These are phyloP conservation scores for Guaruba guarouba DNA, from an alignment of 2,113 vertebrate species.

Conservation along the genomic window DNA sequence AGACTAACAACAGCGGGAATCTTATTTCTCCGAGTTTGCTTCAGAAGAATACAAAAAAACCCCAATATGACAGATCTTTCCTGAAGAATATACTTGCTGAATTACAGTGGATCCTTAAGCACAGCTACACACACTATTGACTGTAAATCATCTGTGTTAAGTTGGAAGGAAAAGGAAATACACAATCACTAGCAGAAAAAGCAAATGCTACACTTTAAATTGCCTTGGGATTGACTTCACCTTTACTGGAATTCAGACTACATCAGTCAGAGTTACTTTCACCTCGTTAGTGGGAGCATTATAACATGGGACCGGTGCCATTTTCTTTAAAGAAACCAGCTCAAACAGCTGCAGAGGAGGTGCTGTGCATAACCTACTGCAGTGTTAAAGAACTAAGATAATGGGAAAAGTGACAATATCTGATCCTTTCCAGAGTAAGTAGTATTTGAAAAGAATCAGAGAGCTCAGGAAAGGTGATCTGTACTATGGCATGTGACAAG, in stretches of 20 bases:
- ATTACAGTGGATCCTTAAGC: background rate
- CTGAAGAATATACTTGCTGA: background rate
- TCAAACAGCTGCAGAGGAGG: background rate
- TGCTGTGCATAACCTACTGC: background rate
- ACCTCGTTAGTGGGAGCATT: background rate
- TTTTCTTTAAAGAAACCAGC: background rate
- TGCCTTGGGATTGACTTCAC: background rate
- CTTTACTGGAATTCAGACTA: background rate
- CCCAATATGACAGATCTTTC: background rate
- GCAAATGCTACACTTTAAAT: background rate
- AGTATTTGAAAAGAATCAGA: background rate
- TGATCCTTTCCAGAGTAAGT: background rate
- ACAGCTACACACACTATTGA: background rate
- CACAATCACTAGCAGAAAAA: slow-evolving; percentile 8
- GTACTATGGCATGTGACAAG: background rate
- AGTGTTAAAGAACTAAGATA: background rate
- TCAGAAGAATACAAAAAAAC: background rate
- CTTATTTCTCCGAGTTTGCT: background rate
- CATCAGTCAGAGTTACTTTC: background rate
- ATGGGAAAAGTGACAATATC: background rate
- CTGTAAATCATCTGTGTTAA: background rate
- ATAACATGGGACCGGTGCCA: background rate
- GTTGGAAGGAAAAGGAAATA: background rate
- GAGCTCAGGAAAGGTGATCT: background rate
- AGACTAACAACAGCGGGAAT: background rate